These are phyloP conservation scores for Sebastes taczanowskii DNA, from an alignment of 2,797 vertebrate genomes.

Conservation along the genomic window DNA sequence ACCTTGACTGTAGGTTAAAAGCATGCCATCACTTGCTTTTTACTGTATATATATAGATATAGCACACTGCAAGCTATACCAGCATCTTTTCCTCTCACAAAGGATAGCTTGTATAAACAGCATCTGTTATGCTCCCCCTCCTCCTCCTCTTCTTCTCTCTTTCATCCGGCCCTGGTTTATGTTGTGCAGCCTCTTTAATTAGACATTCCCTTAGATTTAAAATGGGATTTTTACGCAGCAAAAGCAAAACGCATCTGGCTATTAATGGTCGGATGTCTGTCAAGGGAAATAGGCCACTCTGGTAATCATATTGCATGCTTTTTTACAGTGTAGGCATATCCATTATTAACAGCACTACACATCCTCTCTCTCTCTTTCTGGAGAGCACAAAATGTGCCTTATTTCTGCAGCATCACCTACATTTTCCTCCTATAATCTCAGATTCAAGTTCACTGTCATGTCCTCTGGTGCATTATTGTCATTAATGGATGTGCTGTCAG, in stretches of 20 bases:
- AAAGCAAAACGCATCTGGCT: background rate
- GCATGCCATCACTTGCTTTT: slow-evolving; percentile 60
- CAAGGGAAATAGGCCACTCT: slow-evolving; percentile 70
- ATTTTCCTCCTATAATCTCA: background rate
- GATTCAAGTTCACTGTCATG: slow-evolving; percentile 55
- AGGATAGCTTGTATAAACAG: slow-evolving; percentile 60
- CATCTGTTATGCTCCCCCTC: slow-evolving; percentile 15
- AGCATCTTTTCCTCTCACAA: slow-evolving; percentile 57
- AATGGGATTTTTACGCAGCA: slow-evolving; percentile 39
- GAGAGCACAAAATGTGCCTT: slow-evolving; percentile 55
- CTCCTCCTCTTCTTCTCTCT: background rate
- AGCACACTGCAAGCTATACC: slow-evolving; percentile 18
- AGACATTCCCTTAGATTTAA: slow-evolving; percentile 62
- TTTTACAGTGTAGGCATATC: slow-evolving; percentile 65
- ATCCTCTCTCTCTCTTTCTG: slow-evolving; percentile 10
- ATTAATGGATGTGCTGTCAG: slow-evolving; percentile 53
- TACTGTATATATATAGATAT: slow-evolving; percentile 8
- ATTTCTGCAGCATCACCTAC: slow-evolving; percentile 35
- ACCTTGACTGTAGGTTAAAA: slow-evolving; percentile 89
- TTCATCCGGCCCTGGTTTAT: slow-evolving; percentile 32
- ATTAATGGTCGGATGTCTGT: slow-evolving; percentile 54
- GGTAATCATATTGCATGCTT: slow-evolving; percentile 65
- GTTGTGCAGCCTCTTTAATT: slow-evolving; percentile 60
- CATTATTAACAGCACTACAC: slow-evolving; percentile 66
- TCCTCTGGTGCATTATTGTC: slow-evolving; percentile 53